phyloP scores from a whole-genome alignment of 2,888 invertebrate genomes.

The Limnephilus auricula region DNA sequence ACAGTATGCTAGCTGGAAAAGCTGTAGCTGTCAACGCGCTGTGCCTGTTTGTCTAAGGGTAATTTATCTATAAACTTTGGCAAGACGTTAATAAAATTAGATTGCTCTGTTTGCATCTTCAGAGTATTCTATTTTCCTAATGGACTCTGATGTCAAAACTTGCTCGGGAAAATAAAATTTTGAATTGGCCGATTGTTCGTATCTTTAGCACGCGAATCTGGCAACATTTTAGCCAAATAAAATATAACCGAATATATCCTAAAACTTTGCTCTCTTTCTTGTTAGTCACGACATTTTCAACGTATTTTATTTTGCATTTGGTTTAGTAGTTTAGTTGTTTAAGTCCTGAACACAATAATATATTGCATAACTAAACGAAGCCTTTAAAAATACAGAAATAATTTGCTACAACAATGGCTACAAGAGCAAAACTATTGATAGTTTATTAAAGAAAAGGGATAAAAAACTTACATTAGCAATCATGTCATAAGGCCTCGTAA shows the following conservation, averaged over 20 bases:
- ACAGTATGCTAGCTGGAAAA: slow-evolving; percentile 15
- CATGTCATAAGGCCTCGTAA: too few species aligned
- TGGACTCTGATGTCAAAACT: slow-evolving; percentile 42
- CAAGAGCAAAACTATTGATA: too few species aligned
- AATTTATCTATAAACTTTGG: slow-evolving; percentile 60
- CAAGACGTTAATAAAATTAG: slow-evolving; percentile 57
- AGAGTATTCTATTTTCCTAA: slow-evolving; percentile 53
- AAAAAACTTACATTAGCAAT: too few species aligned
- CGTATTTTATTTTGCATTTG: neutral
- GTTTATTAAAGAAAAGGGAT: too few species aligned
- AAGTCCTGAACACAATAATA: neutral
- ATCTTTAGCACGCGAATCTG: slow-evolving; percentile 7
- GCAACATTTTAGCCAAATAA: neutral
- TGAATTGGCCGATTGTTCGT: slow-evolving; percentile 24
- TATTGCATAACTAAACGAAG: neutral
- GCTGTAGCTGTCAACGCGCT: slow-evolving; percentile 42
- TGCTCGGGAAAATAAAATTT: slow-evolving; percentile 22
- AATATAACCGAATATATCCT: neutral
- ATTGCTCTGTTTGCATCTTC: slow-evolving; percentile 55
- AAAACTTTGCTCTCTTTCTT: neutral
- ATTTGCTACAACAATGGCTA: too few species aligned
- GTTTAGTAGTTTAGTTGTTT: neutral
- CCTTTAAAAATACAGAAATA: neutral
- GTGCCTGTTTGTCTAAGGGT: slow-evolving; percentile 50
- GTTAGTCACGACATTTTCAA: neutral